Evolutionary conservation across 2,888 invertebrate genomes (phyloP), one percentile per base, ranked within the genome.

Genomic region (Volucella inanis): DNA sequence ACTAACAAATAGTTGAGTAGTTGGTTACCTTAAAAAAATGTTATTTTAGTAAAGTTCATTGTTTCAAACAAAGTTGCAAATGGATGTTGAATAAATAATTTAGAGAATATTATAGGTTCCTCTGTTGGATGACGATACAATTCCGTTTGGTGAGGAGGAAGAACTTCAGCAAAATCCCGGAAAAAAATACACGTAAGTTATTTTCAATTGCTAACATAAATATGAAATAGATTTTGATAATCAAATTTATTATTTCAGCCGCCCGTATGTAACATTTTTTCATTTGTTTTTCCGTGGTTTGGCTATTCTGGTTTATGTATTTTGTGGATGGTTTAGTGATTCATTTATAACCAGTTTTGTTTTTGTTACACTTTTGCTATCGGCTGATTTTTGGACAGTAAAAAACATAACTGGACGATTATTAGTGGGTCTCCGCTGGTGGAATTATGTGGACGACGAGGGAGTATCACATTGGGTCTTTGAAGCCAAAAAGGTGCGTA

Each of bases 311-410:
- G 95, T 96, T 15, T 99, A 99, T 92, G 93, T 99, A 87, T 93
- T 99, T 54, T 98, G 98, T 89, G 96, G 96, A 8, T 95, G 95
- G 94, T 97, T 99, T 93, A 96, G 96, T 1, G 94, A 95, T 89
- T 98, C 98, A 87, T 99, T 99, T 92, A 98, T 99, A 87, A 96
- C 97, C n/a, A 97, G 96, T 93, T 99, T 99, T 93, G 97, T 99
- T 57, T 93, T 96, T 41, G 95, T 99, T 47, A 94, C 98, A 11
- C 93, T 99, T 39, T 93, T 99, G 70, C 93, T 99, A 8, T 99
- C 99, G 0, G 96, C 99, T 93, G 99, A 99, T 92, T 99, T 99
- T 93, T 99, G 99, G 99, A 98, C 98, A 12, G 99, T 99, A 0
- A 99, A 99, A 93, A 92, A 92, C 68, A 91, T 92, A 8, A 98